Percentiles rank a stretch among this genome's conserved stretches.
These are phyloP conservation scores for Trichogramma dendrolimi DNA, from an alignment of 2,888 invertebrate species.

Conservation along the genomic window DNA sequence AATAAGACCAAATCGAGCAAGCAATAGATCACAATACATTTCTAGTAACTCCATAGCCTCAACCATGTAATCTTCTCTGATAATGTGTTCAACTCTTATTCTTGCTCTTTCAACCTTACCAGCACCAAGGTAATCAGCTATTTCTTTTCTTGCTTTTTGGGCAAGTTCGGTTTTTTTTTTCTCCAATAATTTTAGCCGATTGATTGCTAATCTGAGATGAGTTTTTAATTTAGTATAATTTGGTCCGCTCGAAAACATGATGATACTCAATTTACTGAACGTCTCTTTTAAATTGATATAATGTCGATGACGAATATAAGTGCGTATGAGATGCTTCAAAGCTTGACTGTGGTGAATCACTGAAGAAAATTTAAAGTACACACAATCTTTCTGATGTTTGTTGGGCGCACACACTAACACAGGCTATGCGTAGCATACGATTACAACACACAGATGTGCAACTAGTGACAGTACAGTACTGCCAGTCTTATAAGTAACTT, in stretches of 20 bases:
- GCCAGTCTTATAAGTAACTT: no score
- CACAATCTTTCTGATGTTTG: no score
- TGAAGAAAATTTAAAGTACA: no score
- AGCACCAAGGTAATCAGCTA: conserved; percentile 87
- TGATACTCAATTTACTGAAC: conserved; percentile 13
- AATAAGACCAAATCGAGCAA: conserved; percentile 93
- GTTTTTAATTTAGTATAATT: conserved; percentile 97
- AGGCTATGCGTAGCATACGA: no score
- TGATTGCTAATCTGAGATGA: conserved; percentile 85
- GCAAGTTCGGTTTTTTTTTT: conserved; percentile 98
- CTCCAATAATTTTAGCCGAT: conserved; percentile 88
- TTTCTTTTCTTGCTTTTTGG: conserved; percentile 93
- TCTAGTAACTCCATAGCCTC: conserved; percentile 99
- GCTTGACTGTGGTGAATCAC: no score
- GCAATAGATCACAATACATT: conserved; percentile 96
- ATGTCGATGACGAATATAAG: no score
- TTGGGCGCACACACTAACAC: no score
- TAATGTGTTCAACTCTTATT: conserved; percentile 97
- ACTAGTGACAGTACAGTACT: no score
- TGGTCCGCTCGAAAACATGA: conserved; percentile 86
- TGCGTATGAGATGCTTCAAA: no score
- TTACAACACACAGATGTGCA: no score
- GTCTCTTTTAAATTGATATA: no score
- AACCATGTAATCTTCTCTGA: conserved; percentile 96
- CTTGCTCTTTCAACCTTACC: conserved; percentile 87